Conservation (phyloP, 2,797 vertebrate genomes). For the Lagorchestes hirsutus region DNA sequence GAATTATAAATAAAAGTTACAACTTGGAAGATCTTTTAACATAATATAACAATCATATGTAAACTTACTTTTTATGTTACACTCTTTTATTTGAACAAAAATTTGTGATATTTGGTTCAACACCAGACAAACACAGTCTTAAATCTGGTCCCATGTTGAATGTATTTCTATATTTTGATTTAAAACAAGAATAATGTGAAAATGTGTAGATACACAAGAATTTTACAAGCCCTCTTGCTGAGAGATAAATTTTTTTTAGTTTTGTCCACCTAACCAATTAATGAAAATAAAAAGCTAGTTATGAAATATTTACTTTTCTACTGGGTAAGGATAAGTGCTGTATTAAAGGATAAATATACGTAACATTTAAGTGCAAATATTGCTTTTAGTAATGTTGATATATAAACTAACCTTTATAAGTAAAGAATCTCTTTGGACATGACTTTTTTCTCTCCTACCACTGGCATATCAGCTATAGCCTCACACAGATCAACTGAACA, state of each 20-base stretch:
- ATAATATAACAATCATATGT: background rate
- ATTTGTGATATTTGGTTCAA: background rate
- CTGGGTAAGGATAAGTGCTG: background rate
- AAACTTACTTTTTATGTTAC: background rate
- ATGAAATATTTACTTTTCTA: background rate
- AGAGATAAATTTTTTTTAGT: background rate
- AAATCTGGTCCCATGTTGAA: background rate
- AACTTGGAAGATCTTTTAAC: background rate
- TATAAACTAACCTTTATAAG: background rate
- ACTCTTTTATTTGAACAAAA: background rate
- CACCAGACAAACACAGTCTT: background rate
- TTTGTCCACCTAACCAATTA: background rate
- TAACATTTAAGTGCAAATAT: background rate
- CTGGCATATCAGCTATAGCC: background rate
- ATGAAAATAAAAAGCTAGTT: background rate
- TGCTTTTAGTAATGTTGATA: background rate
- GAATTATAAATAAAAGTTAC: slow-evolving; percentile 3
- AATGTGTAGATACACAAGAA: background rate
- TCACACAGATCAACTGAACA: background rate
- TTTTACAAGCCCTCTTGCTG: background rate
- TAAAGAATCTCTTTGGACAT: background rate
- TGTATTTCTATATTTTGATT: background rate
- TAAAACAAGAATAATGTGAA: background rate
- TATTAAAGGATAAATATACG: background rate
- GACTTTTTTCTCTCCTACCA: background rate